These are phyloP conservation scores for Notarius lentiginosus DNA, from an alignment of 2,113 vertebrate genomes.

Conservation along the genomic window DNA sequence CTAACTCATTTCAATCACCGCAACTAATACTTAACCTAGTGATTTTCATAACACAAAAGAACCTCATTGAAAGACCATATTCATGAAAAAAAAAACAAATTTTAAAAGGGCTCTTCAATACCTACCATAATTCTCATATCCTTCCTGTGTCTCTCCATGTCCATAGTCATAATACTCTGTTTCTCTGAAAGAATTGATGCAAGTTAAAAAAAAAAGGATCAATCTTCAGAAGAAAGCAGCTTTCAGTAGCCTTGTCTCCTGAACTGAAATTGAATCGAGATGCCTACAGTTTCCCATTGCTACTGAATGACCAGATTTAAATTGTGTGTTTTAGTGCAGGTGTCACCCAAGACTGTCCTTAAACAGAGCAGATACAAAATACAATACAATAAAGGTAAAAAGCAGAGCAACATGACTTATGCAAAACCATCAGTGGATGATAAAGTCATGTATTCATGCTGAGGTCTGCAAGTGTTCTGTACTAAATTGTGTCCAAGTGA, in stretches of 20 bases:
- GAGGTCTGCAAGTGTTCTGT: not conserved
- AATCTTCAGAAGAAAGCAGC: not conserved
- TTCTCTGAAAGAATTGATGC: slow-evolving; percentile 76
- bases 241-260: not conserved
- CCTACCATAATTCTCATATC: slow-evolving; percentile 93
- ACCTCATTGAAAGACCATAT: not conserved
- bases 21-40: not conserved
- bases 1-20: not conserved
- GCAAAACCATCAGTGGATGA: not conserved
- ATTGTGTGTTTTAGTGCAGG: not conserved
- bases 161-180: slow-evolving; percentile 98
- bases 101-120: not conserved
- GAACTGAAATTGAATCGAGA: not conserved
- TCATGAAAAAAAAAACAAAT: no score
- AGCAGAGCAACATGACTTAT: not conserved
- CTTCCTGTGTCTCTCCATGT: slow-evolving; percentile 91
- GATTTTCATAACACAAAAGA: not conserved
- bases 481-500: not conserved
- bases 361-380: not conserved
- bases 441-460: not conserved
- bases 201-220: not conserved
- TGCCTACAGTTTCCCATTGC: not conserved
- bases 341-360: not conserved
- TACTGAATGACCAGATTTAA: not conserved
- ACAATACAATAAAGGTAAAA: not conserved